These are phyloP conservation scores for Laspeyria flexula DNA, from an alignment of 2,888 invertebrate species.

Conservation along the genomic window DNA sequence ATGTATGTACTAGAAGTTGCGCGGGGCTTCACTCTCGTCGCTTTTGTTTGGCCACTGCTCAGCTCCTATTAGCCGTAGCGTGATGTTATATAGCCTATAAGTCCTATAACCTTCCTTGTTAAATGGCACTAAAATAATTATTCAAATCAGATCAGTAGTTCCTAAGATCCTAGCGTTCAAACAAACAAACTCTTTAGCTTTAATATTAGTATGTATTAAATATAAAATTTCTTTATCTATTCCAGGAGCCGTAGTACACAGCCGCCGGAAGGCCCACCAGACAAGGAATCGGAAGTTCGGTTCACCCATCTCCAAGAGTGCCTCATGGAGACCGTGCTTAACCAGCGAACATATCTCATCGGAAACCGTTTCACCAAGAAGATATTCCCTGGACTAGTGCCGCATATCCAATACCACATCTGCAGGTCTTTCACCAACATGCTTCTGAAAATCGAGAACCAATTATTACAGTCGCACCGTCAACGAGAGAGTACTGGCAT, in stretches of 20 bases:
- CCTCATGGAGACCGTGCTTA: slow-evolving; percentile 70
- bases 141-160: too few relatives aligned
- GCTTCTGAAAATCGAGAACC: slow-evolving; percentile 90
- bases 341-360: slow-evolving; percentile 62
- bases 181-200: too few relatives aligned
- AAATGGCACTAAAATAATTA: too few relatives aligned
- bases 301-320: slow-evolving; percentile 46
- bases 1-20: too few relatives aligned
- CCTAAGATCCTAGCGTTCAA: too few relatives aligned
- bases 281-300: slow-evolving; percentile 50
- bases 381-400: slow-evolving; percentile 57
- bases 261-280: slow-evolving; percentile 36
- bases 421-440: slow-evolving; percentile 82
- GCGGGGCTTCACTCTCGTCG: too few relatives aligned
- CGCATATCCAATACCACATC: slow-evolving; percentile 69
- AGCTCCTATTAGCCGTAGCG: too few relatives aligned
- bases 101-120: too few relatives aligned
- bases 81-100: too few relatives aligned
- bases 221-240: slow-evolving; percentile 28
- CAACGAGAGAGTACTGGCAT: slow-evolving; percentile 94
- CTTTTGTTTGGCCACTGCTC: too few relatives aligned
- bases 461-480: slow-evolving; percentile 92
- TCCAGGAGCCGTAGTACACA: slow-evolving; percentile 78
- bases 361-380: slow-evolving; percentile 67
- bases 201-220: too few relatives aligned